These are phyloP conservation scores for Pogonophryne albipinna DNA, from an alignment of 2,797 vertebrate genomes.

Conservation along the genomic window DNA sequence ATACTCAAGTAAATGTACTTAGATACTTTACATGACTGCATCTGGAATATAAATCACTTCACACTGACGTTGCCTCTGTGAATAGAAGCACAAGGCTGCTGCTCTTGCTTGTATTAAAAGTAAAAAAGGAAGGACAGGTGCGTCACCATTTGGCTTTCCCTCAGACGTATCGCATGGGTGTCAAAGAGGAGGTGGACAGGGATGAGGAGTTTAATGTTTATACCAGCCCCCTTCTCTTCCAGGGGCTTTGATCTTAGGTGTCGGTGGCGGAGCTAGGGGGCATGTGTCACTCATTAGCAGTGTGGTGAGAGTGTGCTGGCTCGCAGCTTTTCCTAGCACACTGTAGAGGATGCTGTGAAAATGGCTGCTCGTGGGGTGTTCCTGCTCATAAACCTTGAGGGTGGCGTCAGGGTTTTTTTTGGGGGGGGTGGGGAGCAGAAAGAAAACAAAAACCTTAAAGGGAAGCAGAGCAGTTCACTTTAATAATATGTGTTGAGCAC, in stretches of 20 bases:
- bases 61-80: constrained; percentile 18
- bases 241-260: constrained; percentile 85
- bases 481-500: constrained; percentile 58
- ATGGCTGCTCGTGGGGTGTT: constrained; percentile 64
- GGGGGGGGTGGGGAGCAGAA: constrained; percentile 31
- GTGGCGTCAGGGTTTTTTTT: constrained; percentile 39
- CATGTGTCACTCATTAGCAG: constrained; percentile 84
- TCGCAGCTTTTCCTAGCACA: constrained; percentile 59
- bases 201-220: constrained; percentile 48
- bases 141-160: constrained; percentile 78
- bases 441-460: constrained; percentile 11
- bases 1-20: too few relatives aligned
- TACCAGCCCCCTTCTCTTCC: constrained; percentile 65
- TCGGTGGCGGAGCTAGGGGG: constrained; percentile 67
- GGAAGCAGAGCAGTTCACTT: constrained; percentile 37
- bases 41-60: constrained; percentile 62
- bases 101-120: constrained; percentile 31
- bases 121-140: constrained; percentile 75
- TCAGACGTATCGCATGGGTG: constrained; percentile 78
- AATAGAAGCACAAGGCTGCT: constrained; percentile 15
- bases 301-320: constrained; percentile 77
- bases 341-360: constrained; percentile 76
- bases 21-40: too few relatives aligned
- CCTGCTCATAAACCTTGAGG: constrained; percentile 72
- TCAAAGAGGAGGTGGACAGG: constrained; percentile 73